Conservation (phyloP, 1,140 invertebrate genomes). For the Drosophila sturtevanti region DNA sequence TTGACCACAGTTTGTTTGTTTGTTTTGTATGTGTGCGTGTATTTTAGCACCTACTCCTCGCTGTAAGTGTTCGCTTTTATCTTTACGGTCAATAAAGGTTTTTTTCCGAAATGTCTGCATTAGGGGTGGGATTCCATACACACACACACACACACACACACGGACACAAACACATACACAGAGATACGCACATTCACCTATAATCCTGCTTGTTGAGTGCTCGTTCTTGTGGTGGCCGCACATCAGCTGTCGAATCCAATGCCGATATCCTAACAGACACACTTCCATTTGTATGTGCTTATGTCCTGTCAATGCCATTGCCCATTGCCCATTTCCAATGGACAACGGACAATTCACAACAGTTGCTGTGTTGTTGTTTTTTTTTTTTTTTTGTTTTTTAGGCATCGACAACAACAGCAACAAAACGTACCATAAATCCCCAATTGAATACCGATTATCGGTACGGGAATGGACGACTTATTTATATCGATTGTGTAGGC, state of each 20-base stretch:
- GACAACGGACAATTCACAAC: slow-evolving; percentile 9
- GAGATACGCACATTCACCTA: slow-evolving; percentile 9
- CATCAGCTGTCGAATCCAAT: slow-evolving; percentile 26
- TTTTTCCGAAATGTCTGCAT: slow-evolving; percentile 23
- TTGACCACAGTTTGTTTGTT: slow-evolving; percentile 56
- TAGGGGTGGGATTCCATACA: slow-evolving; percentile 48
- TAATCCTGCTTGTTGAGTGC: slow-evolving; percentile 30
- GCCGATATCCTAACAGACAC: neutral
- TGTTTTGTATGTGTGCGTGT: slow-evolving; percentile 34
- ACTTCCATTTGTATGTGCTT: slow-evolving; percentile 7
- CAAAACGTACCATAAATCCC: slow-evolving; percentile 3
- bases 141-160: slow-evolving; percentile 24
- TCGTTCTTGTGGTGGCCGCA: slow-evolving; percentile 4
- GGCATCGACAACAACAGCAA: neutral
- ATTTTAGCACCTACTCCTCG: slow-evolving; percentile 69
- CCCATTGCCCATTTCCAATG: neutral
- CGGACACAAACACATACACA: slow-evolving; percentile 4
- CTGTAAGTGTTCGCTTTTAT: slow-evolving; percentile 63
- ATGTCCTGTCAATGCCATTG: slow-evolving; percentile 4
- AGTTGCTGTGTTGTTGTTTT: neutral
- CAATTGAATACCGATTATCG: slow-evolving; percentile 9
- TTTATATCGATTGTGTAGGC: neutral
- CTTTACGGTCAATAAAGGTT: slow-evolving; percentile 74
- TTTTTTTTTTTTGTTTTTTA: neutral
- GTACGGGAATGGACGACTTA: neutral